Base-by-base conservation (phyloP, 2,888 invertebrate species). In the Apamea epomidion region DNA sequence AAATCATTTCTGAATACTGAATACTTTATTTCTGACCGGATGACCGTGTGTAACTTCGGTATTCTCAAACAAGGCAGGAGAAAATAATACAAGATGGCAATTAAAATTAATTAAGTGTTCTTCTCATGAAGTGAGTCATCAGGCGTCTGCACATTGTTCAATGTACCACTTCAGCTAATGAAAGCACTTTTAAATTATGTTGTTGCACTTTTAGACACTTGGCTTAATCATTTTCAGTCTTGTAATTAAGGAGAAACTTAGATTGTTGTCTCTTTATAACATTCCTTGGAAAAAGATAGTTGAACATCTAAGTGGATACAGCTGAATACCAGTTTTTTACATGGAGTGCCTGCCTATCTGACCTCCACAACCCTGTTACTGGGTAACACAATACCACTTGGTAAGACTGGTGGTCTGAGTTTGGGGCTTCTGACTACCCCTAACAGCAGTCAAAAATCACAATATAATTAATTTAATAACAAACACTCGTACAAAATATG, bases 51-150 rank as follows among this genome's bases (percentile, higher is more conserved):
- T 74, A 32, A 68, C 42, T 68, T 54, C 21, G 51, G 37, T 45
- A 54, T 78, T 60, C 77, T 73, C 54, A 81, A 51, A 69, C 76
- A 68, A 70, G 32, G 0, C 64, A 69, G 51, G 62, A 85, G 86
- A 85, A 83, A 85, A 83, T 83, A 86, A 80, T 51, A 76, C 37
- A 51, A 83, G 48, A 58, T 14, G 2, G 54, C 70, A 80, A 85
- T 85, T 83, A 86, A 80, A 72, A 51, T 25, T 80, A 84, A 84
- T 84, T 86, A 80, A 84, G 69, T 67, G 64, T 68, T 64, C 73
- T 78, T 79, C 86, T 65, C 86, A 86, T 67, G 64, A 74, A 67
- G 42, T 86, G 87, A 85, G 60, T 85, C 85, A 85, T 75, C 21
- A 29, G 58, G 37, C 25, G 10, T 82, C 62, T 65, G 65, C 65